Percentiles rank a stretch among this genome's conserved stretches.
Conservation (phyloP, 2,888 invertebrate species). For the Xestobium rufovillosum region DNA sequence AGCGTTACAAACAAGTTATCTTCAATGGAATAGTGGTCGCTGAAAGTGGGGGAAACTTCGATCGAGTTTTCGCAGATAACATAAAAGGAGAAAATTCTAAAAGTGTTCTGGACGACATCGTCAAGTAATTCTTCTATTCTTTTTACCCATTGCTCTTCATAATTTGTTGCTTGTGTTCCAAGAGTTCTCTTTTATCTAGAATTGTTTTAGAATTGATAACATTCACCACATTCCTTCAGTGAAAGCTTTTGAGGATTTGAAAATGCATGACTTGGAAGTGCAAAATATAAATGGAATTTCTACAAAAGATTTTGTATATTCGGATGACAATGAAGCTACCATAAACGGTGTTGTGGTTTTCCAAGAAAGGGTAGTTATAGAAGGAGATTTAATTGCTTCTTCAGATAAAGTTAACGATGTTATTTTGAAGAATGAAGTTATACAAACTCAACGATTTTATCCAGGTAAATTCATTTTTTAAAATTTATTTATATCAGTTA, state of each 20-base stretch:
- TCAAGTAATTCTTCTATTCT: slow-evolving; percentile 24
- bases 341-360: slow-evolving; percentile 33
- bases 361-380: slow-evolving; percentile 22
- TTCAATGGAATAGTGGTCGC: slow-evolving; percentile 36
- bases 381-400: slow-evolving; percentile 22
- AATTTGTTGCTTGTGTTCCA: slow-evolving; percentile 1
- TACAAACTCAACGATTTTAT: slow-evolving; percentile 20
- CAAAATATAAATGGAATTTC: slow-evolving; percentile 31
- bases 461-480: slow-evolving; percentile 20
- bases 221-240: slow-evolving; percentile 25
- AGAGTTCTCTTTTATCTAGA: too few relatives aligned
- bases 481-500: slow-evolving; percentile 19
- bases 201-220: slow-evolving; percentile 29
- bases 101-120: slow-evolving; percentile 32
- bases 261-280: slow-evolving; percentile 27
- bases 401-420: slow-evolving; percentile 26
- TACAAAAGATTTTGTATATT: slow-evolving; percentile 26
- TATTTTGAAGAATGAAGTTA: slow-evolving; percentile 24
- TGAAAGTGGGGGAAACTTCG: slow-evolving; percentile 28
- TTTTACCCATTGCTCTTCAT: slow-evolving; percentile 4
- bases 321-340: slow-evolving; percentile 18
- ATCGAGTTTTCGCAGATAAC: slow-evolving; percentile 27
- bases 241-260: slow-evolving; percentile 33
- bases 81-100: slow-evolving; percentile 32
- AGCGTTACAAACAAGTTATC: slow-evolving; percentile 28